Evolutionary conservation across 2,888 invertebrate genomes (phyloP).

Genomic region (Phortica okadai): DNA sequence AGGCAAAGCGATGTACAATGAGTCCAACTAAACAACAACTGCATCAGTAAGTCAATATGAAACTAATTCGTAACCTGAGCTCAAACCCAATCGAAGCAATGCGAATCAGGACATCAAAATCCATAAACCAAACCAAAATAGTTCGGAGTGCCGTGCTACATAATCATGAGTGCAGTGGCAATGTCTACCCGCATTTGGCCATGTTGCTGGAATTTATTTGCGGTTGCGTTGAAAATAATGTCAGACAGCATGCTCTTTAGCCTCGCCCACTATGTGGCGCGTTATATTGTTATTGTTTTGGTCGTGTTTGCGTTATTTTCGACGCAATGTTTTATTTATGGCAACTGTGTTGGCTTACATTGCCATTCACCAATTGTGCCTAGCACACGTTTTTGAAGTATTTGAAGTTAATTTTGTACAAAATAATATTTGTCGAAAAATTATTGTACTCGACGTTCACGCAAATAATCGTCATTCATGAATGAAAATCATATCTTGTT

Average conservation of each 20-base stretch:
- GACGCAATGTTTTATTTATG: not conserved
- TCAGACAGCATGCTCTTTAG: not conserved
- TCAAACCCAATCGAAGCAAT: not conserved
- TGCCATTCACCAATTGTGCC: not conserved
- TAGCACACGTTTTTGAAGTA: not conserved
- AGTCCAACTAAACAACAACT: too few species aligned
- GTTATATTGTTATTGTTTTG: not conserved
- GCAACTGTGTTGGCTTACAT: not conserved
- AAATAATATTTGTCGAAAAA: too few species aligned
- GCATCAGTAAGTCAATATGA: not conserved
- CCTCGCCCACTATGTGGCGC: not conserved
- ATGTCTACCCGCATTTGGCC: not conserved
- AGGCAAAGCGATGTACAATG: too few species aligned
- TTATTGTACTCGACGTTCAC: not conserved
- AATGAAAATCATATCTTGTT: not conserved
- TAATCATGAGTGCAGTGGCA: not conserved
- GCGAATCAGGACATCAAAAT: not conserved
- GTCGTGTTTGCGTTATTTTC: slow-evolving; percentile 10
- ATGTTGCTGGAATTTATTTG: slow-evolving; percentile 17
- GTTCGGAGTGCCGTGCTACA: not conserved
- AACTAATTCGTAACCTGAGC: not conserved
- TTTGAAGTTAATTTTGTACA: not conserved
- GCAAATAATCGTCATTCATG: not conserved
- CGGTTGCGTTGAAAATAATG: slow-evolving; percentile 19
- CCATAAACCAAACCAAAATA: not conserved